Evolutionary conservation across 23 tunicate species (phyloP), one percentile per base, ranked within the genome.

Genomic region (Ascidia mentula): DNA sequence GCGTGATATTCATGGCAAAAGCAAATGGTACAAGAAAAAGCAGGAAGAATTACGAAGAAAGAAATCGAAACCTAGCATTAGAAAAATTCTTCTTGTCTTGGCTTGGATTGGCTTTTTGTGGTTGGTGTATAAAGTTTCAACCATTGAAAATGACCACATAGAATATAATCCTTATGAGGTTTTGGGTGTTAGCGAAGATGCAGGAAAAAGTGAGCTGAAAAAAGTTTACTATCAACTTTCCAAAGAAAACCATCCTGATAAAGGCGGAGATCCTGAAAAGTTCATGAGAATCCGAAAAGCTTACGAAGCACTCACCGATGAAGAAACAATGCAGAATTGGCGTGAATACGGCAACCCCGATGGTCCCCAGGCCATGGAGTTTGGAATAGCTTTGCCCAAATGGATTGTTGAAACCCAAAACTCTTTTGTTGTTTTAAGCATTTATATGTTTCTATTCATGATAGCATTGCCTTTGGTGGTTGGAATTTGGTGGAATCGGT

Each of bases 401-500:
- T 96, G 99, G 99, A 88, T 96, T 17, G 95, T 96, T 36, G 97
- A 96, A 60, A 84, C 96, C 26, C 78, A 91, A 45, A 96, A 96
- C 59, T 92, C 96, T n/a, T 60, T 84, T 8, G 70, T 87, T 59
- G 99, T 96, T 72, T 74, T 96, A 18, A 97, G 99, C 6, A 69
- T 91, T 8, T 96, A 96, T 46, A 76, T 92, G 42, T 31, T 83
- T 12, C 45, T 95, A 0, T 91, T 96, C 72, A 92, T 92, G 90
- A 69, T 96, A 6, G 73, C 88, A 24, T 69, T 96, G 71, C 99
- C 99, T 0, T 71, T 85, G 32, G 73, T 96, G 0, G 99, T 96
- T 46, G 99, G 99, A 35, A 74, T 80, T 17, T 96, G 99, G 99
- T 96, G 99, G 99, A 84, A 96, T 73, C 59, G 89, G 24, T 96